A percentile compares a stretch with the other conserved stretches of the same genome.
Evolutionary conservation across 2,888 invertebrate genomes (phyloP).

Genomic region (Dysmachus trigonus): DNA sequence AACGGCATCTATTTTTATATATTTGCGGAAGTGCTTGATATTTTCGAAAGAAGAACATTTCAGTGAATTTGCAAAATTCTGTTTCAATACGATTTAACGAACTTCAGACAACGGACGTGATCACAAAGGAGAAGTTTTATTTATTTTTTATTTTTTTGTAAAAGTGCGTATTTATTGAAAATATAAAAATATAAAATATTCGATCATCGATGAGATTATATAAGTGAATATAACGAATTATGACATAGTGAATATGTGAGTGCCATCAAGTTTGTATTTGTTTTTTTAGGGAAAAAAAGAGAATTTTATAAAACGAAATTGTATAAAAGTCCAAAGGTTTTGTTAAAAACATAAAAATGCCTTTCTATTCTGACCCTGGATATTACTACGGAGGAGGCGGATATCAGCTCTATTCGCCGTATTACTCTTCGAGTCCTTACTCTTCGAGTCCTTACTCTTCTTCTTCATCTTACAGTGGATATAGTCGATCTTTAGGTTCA

Average conservation of each 20-base stretch:
- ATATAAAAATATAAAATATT: not conserved
- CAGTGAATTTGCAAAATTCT: not conserved
- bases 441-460: constrained; percentile 66
- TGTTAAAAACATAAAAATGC: constrained; percentile 66
- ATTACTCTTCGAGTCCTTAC: constrained; percentile 66
- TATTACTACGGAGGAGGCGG: constrained; percentile 66
- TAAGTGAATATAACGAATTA: constrained; percentile 15
- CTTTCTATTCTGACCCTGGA: constrained; percentile 74
- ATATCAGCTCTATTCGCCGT: constrained; percentile 68
- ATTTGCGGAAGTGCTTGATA: not conserved
- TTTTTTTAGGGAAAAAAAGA: not conserved
- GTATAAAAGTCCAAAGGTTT: not conserved
- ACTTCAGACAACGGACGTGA: not conserved
- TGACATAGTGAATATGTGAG: constrained; percentile 5
- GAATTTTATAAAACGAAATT: not conserved
- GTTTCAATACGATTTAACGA: not conserved
- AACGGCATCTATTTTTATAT: not conserved
- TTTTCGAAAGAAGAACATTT: not conserved
- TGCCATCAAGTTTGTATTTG: not conserved
- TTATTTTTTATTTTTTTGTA: not conserved
- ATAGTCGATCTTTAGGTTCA: constrained; percentile 65
- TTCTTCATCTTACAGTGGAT: constrained; percentile 67
- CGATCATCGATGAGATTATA: not conserved
- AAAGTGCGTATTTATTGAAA: not conserved
- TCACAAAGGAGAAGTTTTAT: not conserved